Conservation (phyloP, 2,113 vertebrate genomes). For the Picathartes gymnocephalus region DNA sequence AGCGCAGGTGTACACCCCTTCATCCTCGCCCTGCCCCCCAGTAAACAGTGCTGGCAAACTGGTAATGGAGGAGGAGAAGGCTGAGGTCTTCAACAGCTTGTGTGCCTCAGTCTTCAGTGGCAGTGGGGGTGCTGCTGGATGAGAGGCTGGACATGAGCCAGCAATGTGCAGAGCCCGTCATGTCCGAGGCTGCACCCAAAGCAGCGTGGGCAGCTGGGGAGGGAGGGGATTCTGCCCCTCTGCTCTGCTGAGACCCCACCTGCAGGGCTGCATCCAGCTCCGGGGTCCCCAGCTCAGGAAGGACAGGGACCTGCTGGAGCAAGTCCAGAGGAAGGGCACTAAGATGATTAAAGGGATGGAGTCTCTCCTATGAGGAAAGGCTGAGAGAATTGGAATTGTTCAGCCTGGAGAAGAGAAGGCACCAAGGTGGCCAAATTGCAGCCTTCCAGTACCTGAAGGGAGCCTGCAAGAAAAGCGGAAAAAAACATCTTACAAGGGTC, state of each 20-base stretch:
- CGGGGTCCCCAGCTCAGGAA: neutral
- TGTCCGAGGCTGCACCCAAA: neutral
- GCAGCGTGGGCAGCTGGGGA: fast-evolving
- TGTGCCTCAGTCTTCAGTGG: neutral
- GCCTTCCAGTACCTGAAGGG: neutral
- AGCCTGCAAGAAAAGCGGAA: neutral
- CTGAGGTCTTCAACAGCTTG: neutral
- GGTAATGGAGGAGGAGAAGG: neutral
- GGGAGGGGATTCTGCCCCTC: neutral
- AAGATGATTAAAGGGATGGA: neutral
- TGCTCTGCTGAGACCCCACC: neutral
- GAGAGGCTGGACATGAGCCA: neutral
- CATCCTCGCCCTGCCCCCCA: neutral
- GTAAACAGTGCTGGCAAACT: neutral
- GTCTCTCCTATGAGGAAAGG: fast-evolving
- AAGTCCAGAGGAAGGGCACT: neutral
- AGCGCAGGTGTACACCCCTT: fast-evolving
- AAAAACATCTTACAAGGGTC: neutral
- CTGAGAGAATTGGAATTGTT: neutral
- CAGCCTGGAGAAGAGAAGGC: neutral
- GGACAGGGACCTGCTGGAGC: fast-evolving
- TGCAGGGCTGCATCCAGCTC: neutral
- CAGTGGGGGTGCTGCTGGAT: neutral
- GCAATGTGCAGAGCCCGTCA: neutral
- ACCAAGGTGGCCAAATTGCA: neutral